Base-by-base conservation (phyloP, 1,140 invertebrate species). In the Drosophila aff. region DNA sequence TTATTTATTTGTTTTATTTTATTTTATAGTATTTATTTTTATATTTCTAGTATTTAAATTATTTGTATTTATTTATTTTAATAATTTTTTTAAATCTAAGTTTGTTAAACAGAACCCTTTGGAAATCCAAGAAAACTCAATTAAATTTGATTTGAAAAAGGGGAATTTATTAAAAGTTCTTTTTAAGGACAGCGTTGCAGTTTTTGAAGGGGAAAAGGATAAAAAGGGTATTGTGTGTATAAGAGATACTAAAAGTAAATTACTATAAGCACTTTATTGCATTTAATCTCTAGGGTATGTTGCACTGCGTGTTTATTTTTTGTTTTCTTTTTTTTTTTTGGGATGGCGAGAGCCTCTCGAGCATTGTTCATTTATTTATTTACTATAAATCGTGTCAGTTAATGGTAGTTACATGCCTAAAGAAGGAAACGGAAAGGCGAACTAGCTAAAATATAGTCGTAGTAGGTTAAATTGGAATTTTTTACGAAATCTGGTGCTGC, bases 401-500 rank as follows among this genome's bases (percentile, higher is more conserved):
- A 66, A 38, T 64, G 23, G 21, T 64, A 75, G 26, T 52, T 38
- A 57, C 10, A 40, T 53, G 43, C 52, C 28, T 43, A 65, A 75
- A 46, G n/a, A 53, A 28, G 33, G 38, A 47, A 69, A 38, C 43
- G 52, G 36, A 73, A 44, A 50, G 71, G 38, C 46, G n/a, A 73
- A 69, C 52, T 77, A 62, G 55, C 75, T 61, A 68, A 55, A 55
- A 40, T 40, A 57, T 40, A 57, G 41, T 57, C 43, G 41, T 76
- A 60, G 26, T 60, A n/a, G 57, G 60, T 69, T 59, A 40, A 77
- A 61, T 58, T 87, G 83, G 83, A 87, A 87, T 87, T 84, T 55
- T 53, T 83, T 67, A 81, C 73, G 83, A 89, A 82, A 81, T 87
- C 41, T 67, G 68, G 84, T 86, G 80, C 72, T 87, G 76, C 67